Base-by-base conservation (phyloP, 2,113 vertebrate species). In the Chamaea fasciata region DNA sequence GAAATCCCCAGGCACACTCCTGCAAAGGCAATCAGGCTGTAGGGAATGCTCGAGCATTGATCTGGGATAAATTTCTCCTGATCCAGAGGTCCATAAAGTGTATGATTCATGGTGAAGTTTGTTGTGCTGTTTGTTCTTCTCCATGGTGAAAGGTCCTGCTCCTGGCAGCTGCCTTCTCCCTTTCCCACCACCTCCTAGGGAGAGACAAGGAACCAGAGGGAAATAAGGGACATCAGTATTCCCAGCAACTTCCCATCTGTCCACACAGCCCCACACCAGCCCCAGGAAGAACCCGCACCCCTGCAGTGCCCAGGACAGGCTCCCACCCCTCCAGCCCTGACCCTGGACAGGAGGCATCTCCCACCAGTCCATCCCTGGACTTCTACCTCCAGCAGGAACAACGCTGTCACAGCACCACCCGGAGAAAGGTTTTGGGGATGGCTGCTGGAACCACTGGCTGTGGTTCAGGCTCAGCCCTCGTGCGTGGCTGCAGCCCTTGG, bases 201-300 rank as follows among this genome's bases (percentile, higher is more conserved):
- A 82, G 8, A 95, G 15, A 84, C 1, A 2, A 67, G 39, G 35
- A 78, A 55, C 16, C 13, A 35, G 46, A 44, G 33, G n/a, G 64
- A 65, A 28, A 56, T 15, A 39, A 52, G 8, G 33, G 11, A 4
- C 24, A 13, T 28, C 0, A 1, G 44, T 1, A 0, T 4, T 65
- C 59, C 64, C 59, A 52, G 60, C 5, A 28, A 39, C 21, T 81
- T 13, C 46, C 9, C 37, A 6, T 5, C 55, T 47, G 13, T 35
- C 26, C 30, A 21, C 35, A 11, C 3, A 1, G 8, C 14, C 16
- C 21, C 79, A n/a, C 0, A 0, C 6, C 26, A 50, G 52, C 9
- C 13, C 33, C 59, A 19, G 42, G 17, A 46, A 68, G 30, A 62
- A 23, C 9, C 18, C 15, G 3, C 0, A 35, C 4, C 33, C 30